Evolutionary conservation across 2,113 vertebrate genomes (phyloP).

Genomic region (Platichthys flesus): DNA sequence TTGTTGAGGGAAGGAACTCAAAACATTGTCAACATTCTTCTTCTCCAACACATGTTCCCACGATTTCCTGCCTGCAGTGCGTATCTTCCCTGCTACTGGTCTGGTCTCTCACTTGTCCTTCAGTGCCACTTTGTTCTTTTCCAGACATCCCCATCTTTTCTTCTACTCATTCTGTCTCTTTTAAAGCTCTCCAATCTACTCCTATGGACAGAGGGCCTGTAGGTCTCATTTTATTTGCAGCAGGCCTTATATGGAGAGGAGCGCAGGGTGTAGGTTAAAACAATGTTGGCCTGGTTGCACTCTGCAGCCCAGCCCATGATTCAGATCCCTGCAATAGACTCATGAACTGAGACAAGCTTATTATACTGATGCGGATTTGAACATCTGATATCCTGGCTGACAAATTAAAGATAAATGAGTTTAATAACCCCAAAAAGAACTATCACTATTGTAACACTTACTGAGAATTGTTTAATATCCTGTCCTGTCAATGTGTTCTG

Average conservation of each 20-base stretch:
- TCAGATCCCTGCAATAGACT: neutral
- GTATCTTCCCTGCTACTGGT: neutral
- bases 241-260: constrained; percentile 43
- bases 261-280: constrained; percentile 26
- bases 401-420: too few relatives aligned
- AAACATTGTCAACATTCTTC: constrained; percentile 45
- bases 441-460: too few relatives aligned
- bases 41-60: constrained; percentile 16
- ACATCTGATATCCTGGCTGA: too few relatives aligned
- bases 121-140: neutral
- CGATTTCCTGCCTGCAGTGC: neutral
- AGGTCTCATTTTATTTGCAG: constrained; percentile 38
- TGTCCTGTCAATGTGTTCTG: too few relatives aligned
- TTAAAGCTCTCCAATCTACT: neutral
- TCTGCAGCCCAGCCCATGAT: neutral
- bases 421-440: too few relatives aligned
- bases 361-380: neutral
- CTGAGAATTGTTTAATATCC: too few relatives aligned
- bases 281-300: neutral
- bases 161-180: neutral
- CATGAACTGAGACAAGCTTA: neutral
- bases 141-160: neutral
- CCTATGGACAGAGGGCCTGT: constrained; percentile 4
- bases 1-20: constrained; percentile 48
- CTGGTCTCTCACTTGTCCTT: neutral